Percentiles rank a stretch among this genome's conserved stretches.
Conservation (phyloP, 2,888 invertebrate genomes). For the Clostera curtula region DNA sequence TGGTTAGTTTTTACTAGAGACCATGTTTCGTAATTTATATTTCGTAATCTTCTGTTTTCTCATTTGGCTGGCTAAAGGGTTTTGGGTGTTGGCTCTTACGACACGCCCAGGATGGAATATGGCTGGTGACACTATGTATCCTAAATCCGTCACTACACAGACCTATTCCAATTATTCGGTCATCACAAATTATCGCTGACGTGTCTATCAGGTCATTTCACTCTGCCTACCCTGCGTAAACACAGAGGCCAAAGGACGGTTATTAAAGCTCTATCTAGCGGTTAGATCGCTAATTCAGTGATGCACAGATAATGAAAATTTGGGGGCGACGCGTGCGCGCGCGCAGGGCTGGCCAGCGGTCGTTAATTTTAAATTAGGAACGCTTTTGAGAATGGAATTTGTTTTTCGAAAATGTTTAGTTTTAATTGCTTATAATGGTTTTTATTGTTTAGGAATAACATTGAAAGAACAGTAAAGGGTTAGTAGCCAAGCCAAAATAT, state of each 20-base stretch:
- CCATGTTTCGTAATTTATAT: no score
- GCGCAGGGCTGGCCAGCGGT: constrained; percentile 1
- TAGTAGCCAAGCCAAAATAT: no score
- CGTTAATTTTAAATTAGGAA: not conserved
- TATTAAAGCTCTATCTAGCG: constrained; percentile 40
- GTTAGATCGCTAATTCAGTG: constrained; percentile 48
- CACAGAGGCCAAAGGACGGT: constrained; percentile 33
- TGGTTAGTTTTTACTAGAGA: no score
- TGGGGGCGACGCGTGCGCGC: constrained; percentile 24
- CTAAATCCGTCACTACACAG: no score
- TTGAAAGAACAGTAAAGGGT: no score
- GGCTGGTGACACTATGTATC: no score
- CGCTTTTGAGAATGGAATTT: no score
- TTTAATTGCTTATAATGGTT: not conserved
- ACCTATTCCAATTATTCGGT: constrained; percentile 2
- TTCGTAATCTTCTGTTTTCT: no score
- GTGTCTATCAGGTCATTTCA: constrained; percentile 3
- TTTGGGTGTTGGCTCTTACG: no score
- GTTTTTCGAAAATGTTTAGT: not conserved
- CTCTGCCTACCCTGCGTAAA: constrained; percentile 24
- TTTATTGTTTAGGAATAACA: no score
- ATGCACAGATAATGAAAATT: constrained; percentile 35
- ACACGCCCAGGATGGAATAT: no score
- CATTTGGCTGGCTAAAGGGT: no score
- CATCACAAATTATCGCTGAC: constrained; percentile 21